Evolutionary conservation across 2,888 invertebrate species (phyloP), one percentile per base, ranked within the genome.

Genomic region (Stenichneumon culpator): DNA sequence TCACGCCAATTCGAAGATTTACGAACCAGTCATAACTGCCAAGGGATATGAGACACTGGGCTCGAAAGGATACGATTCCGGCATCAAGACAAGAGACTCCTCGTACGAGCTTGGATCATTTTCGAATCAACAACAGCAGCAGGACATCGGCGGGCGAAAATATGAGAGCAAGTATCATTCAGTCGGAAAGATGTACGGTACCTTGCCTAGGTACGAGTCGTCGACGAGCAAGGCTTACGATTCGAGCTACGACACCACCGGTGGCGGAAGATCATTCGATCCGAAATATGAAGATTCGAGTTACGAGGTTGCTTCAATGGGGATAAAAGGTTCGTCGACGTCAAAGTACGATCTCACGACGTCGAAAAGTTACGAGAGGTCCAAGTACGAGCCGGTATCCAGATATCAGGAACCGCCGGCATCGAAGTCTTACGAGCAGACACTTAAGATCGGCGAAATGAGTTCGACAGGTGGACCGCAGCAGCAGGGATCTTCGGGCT

Each of bases 351-450:
- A 93, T 72, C 84, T 93, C 22, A 93, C 92, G 32, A 93, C 90
- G 22, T 93, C 94, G 4, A 93, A 93, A 81, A 93, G 94, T 80
- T 94, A 93, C 85, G 94, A 94, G 80, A 90, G 92, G 39, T 85
- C 90, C 25, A 93, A 93, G 85, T 93, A 93, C 83, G 93, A 93
- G 4, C 86, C 89, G 16, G 86, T 87, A 1, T 87, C 92, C 0
- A 89, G 92, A 73, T 93, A 92, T 70, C 92, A 89, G 44, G 93
- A 93, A 22, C 79, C 86, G 19, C 83, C 86, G 11, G 86, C 88
- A n/a, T 75, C 88, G 7, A 93, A 92, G 78, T 92, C 92, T 9
- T 93, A 93, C 87, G 94, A 94, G 78, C 93, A 93, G 87, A 93
- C 94, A 1, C 79, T 94, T 36, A 94, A 94, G 84, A 92, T 93